Base-by-base conservation (phyloP, 2,797 vertebrate species). In the Cyclopterus lumpus region DNA sequence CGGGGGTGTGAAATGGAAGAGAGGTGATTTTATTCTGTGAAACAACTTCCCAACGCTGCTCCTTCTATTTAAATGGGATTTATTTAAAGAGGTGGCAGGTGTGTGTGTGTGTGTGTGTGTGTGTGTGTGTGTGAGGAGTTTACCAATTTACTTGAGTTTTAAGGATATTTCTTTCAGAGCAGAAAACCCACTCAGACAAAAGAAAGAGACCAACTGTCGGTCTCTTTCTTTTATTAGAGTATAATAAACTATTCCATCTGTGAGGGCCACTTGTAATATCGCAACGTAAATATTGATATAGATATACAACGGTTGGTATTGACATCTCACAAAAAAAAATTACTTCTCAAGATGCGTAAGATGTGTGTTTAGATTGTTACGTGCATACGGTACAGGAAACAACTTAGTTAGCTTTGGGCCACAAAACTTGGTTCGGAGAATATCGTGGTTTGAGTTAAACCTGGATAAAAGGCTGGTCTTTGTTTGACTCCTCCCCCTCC, bases 1-100 rank as follows among this genome's bases (percentile, higher is more conserved):
- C 44, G 58, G 22, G n/a, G 40, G n/a, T 62, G 67, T 84, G 58
- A 87, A 80, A 74, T 57, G n/a, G 73, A 59, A 70, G 26, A 54
- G 42, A 59, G 44, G 34, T n/a, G 20, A 66, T 71, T 70, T 78
- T n/a, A 57, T 28, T 55, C n/a, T 38, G 34, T 3, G 1, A 18
- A 76, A 61, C 62, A 66, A 58, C 40, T 61, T 71, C 55, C 5
- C n/a, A 57, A 16, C 6, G 0, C 36, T 10, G 14, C 2, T 24
- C 20, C 40, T 20, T 32, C 28, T 59, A 42, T 55, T 71, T 44
- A 42, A 49, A 1, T 0, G 1, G 16, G 51, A 48, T 42, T 6
- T 24, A 14, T 65, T 1, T n/a, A 12, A n/a, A 30, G 6, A 44
- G 18, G 1, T 28, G 26, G 26, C 26, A n/a, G n/a, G 38, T 42